These are phyloP conservation scores for Actinia tenebrosa DNA, from an alignment of 64 coral and sea anemone species.

Conservation along the genomic window DNA sequence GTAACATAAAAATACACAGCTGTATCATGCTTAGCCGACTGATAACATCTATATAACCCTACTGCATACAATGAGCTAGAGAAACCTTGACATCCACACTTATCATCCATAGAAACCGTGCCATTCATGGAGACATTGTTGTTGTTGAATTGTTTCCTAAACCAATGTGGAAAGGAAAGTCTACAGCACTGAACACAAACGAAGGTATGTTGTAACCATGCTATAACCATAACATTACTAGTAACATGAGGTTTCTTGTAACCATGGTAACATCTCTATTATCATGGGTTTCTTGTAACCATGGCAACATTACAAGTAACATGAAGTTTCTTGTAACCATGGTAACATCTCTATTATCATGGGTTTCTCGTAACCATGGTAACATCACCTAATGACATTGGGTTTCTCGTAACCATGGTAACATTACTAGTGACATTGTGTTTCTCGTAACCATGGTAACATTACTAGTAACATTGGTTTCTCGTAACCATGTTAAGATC, in stretches of 20 bases:
- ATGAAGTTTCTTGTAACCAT: too few relatives aligned
- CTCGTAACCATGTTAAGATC: too few relatives aligned
- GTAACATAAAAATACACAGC: too few relatives aligned
- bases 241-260: constrained; percentile 26
- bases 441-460: neutral
- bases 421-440: too few relatives aligned
- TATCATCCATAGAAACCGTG: constrained; percentile 63
- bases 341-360: too few relatives aligned
- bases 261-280: neutral
- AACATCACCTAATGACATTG: neutral
- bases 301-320: neutral
- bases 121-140: constrained; percentile 80
- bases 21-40: too few relatives aligned
- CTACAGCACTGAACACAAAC: constrained; percentile 39
- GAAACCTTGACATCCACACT: neutral
- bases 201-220: constrained; percentile 38
- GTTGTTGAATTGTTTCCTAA: constrained; percentile 72
- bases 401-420: too few relatives aligned
- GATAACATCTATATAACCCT: neutral
- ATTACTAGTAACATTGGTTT: neutral
- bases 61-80: neutral
- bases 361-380: too few relatives aligned
- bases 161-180: constrained; percentile 78
- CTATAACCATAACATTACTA: too few relatives aligned
- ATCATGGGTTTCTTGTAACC: neutral